A percentile compares a stretch with the other conserved stretches of the same genome.
phyloP scores from a whole-genome alignment of 2,797 vertebrate species.

The Clarias platycephalus region DNA sequence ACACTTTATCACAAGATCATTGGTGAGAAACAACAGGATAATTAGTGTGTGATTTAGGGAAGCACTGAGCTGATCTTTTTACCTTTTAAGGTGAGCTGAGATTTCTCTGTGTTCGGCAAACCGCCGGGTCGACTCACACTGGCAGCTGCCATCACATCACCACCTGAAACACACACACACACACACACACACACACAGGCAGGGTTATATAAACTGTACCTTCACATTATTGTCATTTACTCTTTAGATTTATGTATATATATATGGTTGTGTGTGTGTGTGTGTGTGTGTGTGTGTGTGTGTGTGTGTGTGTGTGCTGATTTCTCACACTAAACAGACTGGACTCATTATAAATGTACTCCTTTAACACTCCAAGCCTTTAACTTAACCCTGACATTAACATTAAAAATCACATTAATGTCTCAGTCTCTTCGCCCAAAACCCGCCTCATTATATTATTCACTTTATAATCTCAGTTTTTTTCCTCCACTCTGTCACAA shows the following conservation, averaged over 20 bases:
- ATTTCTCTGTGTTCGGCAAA: slow-evolving; percentile 81
- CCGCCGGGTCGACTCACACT: slow-evolving; percentile 81
- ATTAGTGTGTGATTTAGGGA: background rate
- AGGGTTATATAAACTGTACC: background rate
- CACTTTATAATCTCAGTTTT: background rate
- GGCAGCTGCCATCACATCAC: slow-evolving; percentile 92
- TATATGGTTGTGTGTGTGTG: background rate
- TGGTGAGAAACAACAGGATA: background rate
- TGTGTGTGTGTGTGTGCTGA: no score
- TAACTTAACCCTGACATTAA: background rate
- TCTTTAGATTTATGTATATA: background rate
- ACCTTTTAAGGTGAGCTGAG: slow-evolving; percentile 91
- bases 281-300: slow-evolving; percentile 6
- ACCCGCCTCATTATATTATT: background rate
- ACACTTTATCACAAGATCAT: background rate
- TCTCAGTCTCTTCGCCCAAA: no score
- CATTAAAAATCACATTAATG: background rate
- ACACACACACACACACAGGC: slow-evolving; percentile 47
- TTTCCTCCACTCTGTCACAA: background rate
- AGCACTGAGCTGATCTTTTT: slow-evolving; percentile 33
- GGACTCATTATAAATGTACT: background rate
- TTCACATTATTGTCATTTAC: background rate
- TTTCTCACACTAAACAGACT: no score
- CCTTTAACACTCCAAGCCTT: background rate
- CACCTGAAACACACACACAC: slow-evolving; percentile 66